phyloP scores from a whole-genome alignment of 2,888 invertebrate genomes.

The Hirtodrosophila duncani region DNA sequence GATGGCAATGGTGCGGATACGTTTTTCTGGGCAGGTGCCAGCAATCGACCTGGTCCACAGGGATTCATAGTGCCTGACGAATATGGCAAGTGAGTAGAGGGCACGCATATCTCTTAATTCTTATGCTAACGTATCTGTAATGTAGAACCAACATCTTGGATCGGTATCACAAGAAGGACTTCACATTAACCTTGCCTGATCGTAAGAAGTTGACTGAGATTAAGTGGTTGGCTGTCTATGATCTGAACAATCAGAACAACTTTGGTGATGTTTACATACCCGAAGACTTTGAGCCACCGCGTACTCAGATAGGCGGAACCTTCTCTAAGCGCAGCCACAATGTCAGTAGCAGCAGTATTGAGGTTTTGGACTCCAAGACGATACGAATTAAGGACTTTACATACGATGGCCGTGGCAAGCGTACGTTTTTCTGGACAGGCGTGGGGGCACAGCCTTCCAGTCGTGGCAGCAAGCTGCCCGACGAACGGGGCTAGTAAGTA shows the following conservation, averaged over 20 bases:
- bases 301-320: conserved; percentile 81
- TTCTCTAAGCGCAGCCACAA: conserved; percentile 83
- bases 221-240: conserved; percentile 94
- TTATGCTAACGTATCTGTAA: no score
- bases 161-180: conserved; percentile 91
- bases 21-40: conserved; percentile 95
- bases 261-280: conserved; percentile 94
- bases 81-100: conserved; percentile 85
- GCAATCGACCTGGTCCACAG: conserved; percentile 91
- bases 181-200: conserved; percentile 89
- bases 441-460: conserved; percentile 91
- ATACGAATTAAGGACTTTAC: conserved; percentile 86
- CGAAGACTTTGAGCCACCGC: conserved; percentile 92
- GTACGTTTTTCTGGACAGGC: conserved; percentile 92
- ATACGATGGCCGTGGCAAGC: conserved; percentile 87
- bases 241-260: conserved; percentile 90
- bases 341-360: conserved; percentile 85
- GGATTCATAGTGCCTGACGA: conserved; percentile 95
- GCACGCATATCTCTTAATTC: no score
- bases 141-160: conserved; percentile 89
- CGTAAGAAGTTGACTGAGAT: conserved; percentile 91
- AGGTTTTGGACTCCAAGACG: conserved; percentile 89
- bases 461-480: conserved; percentile 89
- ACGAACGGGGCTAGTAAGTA: conserved; percentile 96
- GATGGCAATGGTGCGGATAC: conserved; percentile 95